phyloP scores from a whole-genome alignment of 2,113 vertebrate species.

The Oostethus manadensis region DNA sequence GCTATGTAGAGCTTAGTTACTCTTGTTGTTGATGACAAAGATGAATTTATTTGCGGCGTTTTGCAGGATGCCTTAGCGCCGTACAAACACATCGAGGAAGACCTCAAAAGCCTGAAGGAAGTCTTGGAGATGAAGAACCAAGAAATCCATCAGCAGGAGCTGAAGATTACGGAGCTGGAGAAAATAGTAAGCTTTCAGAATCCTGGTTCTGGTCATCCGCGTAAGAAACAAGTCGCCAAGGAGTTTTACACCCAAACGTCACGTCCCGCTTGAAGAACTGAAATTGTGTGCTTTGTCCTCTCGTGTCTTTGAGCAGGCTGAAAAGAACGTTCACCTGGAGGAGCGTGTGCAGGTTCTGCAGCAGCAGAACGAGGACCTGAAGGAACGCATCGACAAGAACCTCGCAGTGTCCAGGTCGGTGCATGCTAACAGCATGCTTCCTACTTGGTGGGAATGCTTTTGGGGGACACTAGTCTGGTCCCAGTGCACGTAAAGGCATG shows the following conservation, averaged over 20 bases:
- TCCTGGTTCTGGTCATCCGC: conserved; percentile 7
- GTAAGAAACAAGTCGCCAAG: background rate
- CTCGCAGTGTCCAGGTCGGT: conserved; percentile 84
- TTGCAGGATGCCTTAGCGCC: conserved; percentile 84
- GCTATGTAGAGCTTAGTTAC: no score
- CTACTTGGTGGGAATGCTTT: background rate
- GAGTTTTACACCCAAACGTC: no score
- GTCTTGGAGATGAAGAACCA: conserved; percentile 96
- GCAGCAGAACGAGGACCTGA: conserved; percentile 94
- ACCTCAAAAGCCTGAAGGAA: conserved; percentile 90
- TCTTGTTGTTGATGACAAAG: no score
- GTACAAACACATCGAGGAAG: conserved; percentile 91
- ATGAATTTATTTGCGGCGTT: background rate
- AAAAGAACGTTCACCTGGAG: conserved; percentile 89
- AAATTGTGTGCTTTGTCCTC: conserved; percentile 32
- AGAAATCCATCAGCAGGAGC: conserved; percentile 92
- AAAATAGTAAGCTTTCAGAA: conserved; percentile 80
- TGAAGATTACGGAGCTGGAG: conserved; percentile 90
- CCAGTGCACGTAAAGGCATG: no score
- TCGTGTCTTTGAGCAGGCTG: conserved; percentile 76
- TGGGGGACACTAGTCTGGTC: no score
- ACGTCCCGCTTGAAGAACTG: conserved; percentile 43
- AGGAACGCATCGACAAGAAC: conserved; percentile 88
- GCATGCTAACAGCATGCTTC: background rate
- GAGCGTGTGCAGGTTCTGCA: conserved; percentile 90